Conservation (phyloP, 2,888 invertebrate species). For the Tetropium fuscum region DNA sequence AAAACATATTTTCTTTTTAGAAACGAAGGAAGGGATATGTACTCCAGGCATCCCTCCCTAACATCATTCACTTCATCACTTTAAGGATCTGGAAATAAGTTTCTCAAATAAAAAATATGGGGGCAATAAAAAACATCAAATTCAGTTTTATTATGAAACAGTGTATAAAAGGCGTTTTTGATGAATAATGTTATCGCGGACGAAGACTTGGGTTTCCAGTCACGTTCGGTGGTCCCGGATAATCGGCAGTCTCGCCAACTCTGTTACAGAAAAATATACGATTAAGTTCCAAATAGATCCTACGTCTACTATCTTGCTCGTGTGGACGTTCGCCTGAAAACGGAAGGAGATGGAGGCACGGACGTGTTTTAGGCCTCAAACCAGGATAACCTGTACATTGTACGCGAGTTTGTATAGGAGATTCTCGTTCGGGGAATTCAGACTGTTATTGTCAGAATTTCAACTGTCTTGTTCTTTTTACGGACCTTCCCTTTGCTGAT, state of each 20-base stretch:
- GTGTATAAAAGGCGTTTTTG: constrained; percentile 65
- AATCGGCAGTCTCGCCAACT: constrained; percentile 63
- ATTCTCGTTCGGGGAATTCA: constrained; percentile 65
- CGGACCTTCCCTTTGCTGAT: constrained; percentile 40
- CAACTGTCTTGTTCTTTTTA: constrained; percentile 59
- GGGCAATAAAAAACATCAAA: constrained; percentile 59
- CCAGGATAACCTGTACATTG: constrained; percentile 60
- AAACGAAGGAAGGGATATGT: constrained; percentile 7
- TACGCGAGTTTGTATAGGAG: constrained; percentile 63
- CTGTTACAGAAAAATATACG: constrained; percentile 58
- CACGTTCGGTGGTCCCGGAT: constrained; percentile 65
- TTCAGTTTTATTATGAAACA: constrained; percentile 65
- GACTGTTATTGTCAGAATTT: constrained; percentile 65
- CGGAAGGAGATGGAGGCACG: constrained; percentile 41
- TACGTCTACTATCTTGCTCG: constrained; percentile 24
- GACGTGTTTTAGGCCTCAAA: constrained; percentile 48
- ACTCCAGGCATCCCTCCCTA: not conserved
- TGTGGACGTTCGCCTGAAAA: constrained; percentile 16
- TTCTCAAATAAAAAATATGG: constrained; percentile 41
- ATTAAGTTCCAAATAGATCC: constrained; percentile 42
- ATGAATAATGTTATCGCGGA: constrained; percentile 65
- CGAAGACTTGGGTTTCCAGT: constrained; percentile 57
- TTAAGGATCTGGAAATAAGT: constrained; percentile 31
- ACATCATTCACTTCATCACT: constrained; percentile 23
- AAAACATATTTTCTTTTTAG: constrained; percentile 12